Evolutionary conservation across 2,888 invertebrate species (phyloP), one percentile per base, ranked within the genome.

Genomic region (Oeneis ivallda): DNA sequence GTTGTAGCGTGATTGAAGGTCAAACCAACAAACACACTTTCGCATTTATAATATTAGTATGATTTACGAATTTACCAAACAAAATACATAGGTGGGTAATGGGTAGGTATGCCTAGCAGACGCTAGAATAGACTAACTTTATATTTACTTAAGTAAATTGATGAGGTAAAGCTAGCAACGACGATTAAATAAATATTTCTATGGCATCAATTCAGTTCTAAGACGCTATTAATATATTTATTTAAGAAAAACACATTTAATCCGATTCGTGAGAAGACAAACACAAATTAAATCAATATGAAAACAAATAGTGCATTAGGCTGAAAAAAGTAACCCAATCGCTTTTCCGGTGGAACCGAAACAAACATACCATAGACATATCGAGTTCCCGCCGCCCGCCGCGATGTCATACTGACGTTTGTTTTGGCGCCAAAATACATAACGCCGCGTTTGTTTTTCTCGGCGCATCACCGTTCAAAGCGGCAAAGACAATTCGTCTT

Each of bases 351-450:
- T 82, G 81, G 79, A 84, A 84, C 85, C 87, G 86, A 84, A 86
- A 87, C 89, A 89, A 89, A 89, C 84, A 85, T 79, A 82, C 82
- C 81, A 83, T 83, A 83, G 84, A 86, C 82, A 79, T 85, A 89
- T 91, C 89, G 80, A 78, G 80, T 90, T 89, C 79, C 90, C 86
- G 87, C 90, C 90, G 89, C 90, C 90, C 90, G 90, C 87, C 86
- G 87, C 83, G 89, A 87, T 90, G 91, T 91, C 89, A 91, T 82
- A 86, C 79, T 90, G 90, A 90, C 91, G 90, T 91, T 92, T 91
- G 89, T 91, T 92, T 91, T 92, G 89, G 89, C 91, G 91, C 91
- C 89, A 87, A 91, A 91, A 90, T 87, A 89, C 89, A 91, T 90
- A 91, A 89, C 86, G 89, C 88, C 83, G 78, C 77, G 90, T 89